Evolutionary conservation across 2,113 vertebrate species (phyloP), one percentile per base, ranked within the genome.

Genomic region (Scalopus aquaticus): DNA sequence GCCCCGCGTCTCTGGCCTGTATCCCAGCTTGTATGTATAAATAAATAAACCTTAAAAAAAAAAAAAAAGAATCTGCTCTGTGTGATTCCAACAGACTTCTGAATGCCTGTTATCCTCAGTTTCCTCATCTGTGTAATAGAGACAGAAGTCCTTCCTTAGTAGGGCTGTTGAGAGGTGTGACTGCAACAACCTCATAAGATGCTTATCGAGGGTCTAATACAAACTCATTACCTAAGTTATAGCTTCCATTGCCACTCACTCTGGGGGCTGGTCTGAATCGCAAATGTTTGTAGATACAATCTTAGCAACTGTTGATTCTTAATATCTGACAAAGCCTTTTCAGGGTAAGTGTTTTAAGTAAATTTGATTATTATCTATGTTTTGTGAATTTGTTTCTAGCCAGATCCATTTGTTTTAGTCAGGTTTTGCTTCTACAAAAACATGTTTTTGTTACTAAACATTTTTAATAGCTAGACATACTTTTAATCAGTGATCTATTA

Each of bases 341-440:
- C 51, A 32, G 15, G 32, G 13, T 92, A 76, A 90, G 73, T 74
- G 4, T 78, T 69, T 91, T 72, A 67, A 94, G 19, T 81, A 42
- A 44, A 24, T 46, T 6, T 39, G 9, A n/a, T 62, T 80, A n/a
- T 62, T 80, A 9, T 39, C 24, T 65, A 32, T 78, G 26, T 77
- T 85, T 92, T 84, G 13, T 83, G 16, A 24, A 44, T 95, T 86
- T 96, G 64, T 72, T 72, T 94, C 37, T 44, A 88, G 51, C n/a
- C 46, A 94, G 74, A 83, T 93, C 58, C 74, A 9, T 94, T 80
- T 44, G 17, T 56, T 78, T 62, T 81, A 95, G 78, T 9, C 67
- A 80, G 17, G 30, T 44, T 32, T 70, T 85, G 87, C 90, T 91
- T n/a, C 60, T 20, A 12, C 22, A 84, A 82, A 86, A 72, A 10